Percentiles rank a stretch among this genome's conserved stretches.
phyloP scores from a whole-genome alignment of 2,888 invertebrate genomes.

The Hypomecis atomaria region DNA sequence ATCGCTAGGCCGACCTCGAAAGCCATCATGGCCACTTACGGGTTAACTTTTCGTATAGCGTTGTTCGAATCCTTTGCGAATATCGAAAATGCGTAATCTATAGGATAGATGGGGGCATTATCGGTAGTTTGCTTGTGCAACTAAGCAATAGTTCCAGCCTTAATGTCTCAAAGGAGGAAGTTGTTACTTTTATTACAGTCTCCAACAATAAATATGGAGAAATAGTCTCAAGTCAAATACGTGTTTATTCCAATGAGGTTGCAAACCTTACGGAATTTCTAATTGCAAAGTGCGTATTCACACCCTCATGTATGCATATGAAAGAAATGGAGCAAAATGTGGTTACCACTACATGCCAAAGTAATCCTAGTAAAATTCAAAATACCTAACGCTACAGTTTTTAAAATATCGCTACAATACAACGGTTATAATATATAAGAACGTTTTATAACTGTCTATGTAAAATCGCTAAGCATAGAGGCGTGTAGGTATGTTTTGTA shows the following conservation, averaged over 20 bases:
- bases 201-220: constrained; percentile 16
- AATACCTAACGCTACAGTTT: no score
- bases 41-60: constrained; percentile 64
- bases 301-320: no score
- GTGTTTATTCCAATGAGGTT: constrained; percentile 21
- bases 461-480: no score
- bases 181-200: constrained; percentile 30
- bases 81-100: constrained; percentile 46
- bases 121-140: constrained; percentile 38
- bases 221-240: constrained; percentile 10
- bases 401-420: no score
- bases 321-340: no score
- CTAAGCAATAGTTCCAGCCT: constrained; percentile 34
- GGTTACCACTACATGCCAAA: no score
- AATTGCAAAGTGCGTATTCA: no score
- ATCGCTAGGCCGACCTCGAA: constrained; percentile 75
- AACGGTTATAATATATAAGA: no score
- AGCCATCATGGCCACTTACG: constrained; percentile 68
- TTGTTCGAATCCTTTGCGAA: constrained; percentile 55
- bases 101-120: constrained; percentile 41
- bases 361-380: no score
- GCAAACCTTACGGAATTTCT: no score
- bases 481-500: no score
- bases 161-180: constrained; percentile 31
- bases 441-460: no score